Base-by-base conservation (phyloP, 2,113 vertebrate species). In the Amblyopsis rosae region DNA sequence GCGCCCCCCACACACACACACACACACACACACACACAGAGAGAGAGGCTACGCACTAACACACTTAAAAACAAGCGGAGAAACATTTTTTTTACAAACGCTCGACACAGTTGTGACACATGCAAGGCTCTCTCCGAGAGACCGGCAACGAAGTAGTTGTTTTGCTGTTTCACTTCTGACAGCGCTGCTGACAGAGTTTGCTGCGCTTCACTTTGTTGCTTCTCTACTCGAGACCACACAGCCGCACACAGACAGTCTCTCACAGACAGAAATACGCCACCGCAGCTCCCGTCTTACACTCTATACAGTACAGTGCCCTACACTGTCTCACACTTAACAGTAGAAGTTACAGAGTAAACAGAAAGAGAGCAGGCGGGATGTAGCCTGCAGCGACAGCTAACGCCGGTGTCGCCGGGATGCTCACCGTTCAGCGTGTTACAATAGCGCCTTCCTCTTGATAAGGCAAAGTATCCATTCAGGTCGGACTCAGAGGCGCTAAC, bases 141-240 rank as follows among this genome's bases (percentile, higher is more conserved):
- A 81, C 78, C 76, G 82, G 76, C 79, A 65, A 65, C 70, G 87
- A 90, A 88, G 80, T 87, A 88, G 81, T 82, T 45, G 35, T 41
- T 41, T 11, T 12, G 26, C 4, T 67, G 62, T 59, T 65, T 15
- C 54, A 69, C 53, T 12, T 26, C 26, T 26, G 26, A 26, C 7
- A 83, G 76, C 79, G 81, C 80, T 74, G 78, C 75, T 71, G 80
- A 71, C 69, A 73, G 75, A 66, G 81, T 70, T 59, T 69, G 68
- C 67, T 46, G 73, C 50, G 65, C 61, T 67, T 72, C 62, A 64
- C 47, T 73, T 70, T 60, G 49, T 26, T 79, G 67, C 70, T 50
- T 50, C 63, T 58, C 33, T 19, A 51, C 33, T 26, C 58, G 48
- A 55, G 53, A 59, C 55, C 10, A 47, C 26, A 59, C 56, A 80